phyloP scores from a whole-genome alignment of 2,113 vertebrate species.

The Pelvicachromis taeniatus region DNA sequence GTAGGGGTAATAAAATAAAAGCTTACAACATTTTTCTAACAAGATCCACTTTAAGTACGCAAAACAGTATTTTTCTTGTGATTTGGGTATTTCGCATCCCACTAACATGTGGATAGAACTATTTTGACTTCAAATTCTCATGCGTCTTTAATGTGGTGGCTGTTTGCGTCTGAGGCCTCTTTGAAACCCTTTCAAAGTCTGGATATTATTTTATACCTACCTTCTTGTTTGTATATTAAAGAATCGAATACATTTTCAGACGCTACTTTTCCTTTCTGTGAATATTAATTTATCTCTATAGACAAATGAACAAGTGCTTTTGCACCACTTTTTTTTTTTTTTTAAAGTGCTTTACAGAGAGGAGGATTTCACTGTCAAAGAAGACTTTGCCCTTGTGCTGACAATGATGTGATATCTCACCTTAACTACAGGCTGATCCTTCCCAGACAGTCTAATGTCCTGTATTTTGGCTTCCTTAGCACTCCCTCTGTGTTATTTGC shows the following conservation, averaged over 20 bases:
- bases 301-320: neutral
- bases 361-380: neutral
- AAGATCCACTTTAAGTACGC: fast-evolving
- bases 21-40: neutral
- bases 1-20: neutral
- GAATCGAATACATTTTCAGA: neutral
- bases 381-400: conserved; percentile 42
- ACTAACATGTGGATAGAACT: neutral
- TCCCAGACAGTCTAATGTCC: conserved; percentile 15
- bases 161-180: neutral
- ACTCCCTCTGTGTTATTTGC: conserved; percentile 16
- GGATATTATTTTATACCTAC: neutral
- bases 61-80: neutral
- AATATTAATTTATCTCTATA: neutral
- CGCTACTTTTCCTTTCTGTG: neutral
- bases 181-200: neutral
- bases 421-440: conserved; percentile 15
- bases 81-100: neutral
- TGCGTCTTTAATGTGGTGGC: neutral
- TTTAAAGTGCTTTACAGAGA: neutral
- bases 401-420: conserved; percentile 30
- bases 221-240: neutral
- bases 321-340: neutral
- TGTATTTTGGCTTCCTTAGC: conserved; percentile 13
- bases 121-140: neutral